Evolutionary conservation across 1,140 invertebrate genomes (phyloP).

Genomic region (Steinernema khuongi): DNA sequence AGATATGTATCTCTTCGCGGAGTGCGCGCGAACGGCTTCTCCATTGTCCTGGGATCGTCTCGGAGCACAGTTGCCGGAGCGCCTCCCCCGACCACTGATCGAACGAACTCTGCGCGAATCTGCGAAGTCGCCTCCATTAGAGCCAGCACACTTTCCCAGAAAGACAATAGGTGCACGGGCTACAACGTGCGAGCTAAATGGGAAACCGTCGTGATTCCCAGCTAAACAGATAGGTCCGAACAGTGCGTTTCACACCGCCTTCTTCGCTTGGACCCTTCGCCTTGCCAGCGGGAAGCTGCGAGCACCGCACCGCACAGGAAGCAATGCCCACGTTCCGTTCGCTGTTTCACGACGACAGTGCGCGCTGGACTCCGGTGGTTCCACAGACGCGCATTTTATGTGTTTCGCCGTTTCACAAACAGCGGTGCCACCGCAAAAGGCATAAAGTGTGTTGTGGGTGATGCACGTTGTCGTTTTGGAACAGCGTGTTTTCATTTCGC

Average conservation of each 20-base stretch:
- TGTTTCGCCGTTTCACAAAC: background rate
- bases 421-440: too few relatives aligned
- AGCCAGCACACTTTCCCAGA: background rate
- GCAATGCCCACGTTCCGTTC: conserved; percentile 5
- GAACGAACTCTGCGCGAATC: background rate
- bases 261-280: background rate
- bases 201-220: background rate
- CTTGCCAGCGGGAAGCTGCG: background rate
- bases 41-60: background rate
- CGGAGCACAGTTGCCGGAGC: background rate
- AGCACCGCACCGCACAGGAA: background rate
- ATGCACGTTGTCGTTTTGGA: too few relatives aligned
- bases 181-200: background rate
- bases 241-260: background rate
- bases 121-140: background rate
- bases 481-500: too few relatives aligned
- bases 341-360: background rate
- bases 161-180: background rate
- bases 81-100: background rate
- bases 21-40: background rate
- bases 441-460: too few relatives aligned
- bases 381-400: background rate
- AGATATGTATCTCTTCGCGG: conserved; percentile 4
- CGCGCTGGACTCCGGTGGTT: background rate
- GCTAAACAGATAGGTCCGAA: conserved; percentile 7